phyloP scores from a whole-genome alignment of 2,888 invertebrate genomes.

The Plebejus melissa region DNA sequence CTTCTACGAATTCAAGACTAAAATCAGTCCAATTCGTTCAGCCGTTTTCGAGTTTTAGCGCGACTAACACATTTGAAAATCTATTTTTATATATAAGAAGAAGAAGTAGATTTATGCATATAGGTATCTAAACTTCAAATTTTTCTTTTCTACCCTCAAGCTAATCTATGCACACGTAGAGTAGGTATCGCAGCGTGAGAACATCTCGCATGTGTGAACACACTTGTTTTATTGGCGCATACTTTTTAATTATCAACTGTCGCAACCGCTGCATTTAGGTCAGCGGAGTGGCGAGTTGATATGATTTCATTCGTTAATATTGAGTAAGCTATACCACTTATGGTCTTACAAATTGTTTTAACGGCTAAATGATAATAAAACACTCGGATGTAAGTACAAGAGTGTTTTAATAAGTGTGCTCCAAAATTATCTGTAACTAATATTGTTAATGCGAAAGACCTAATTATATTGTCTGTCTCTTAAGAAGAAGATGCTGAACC shows the following conservation, averaged over 20 bases:
- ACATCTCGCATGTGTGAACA: slow-evolving; percentile 61
- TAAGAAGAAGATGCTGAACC: too few relatives aligned
- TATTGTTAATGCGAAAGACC: too few relatives aligned
- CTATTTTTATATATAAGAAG: too few relatives aligned
- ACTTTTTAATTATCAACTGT: slow-evolving; percentile 58
- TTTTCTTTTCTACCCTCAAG: not conserved
- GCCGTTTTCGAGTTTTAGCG: too few relatives aligned
- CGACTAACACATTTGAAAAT: too few relatives aligned
- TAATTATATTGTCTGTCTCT: too few relatives aligned
- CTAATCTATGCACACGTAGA: slow-evolving; percentile 34
- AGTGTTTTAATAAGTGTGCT: too few relatives aligned
- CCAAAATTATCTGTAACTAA: too few relatives aligned
- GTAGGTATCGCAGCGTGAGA: slow-evolving; percentile 54
- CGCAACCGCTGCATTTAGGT: slow-evolving; percentile 27
- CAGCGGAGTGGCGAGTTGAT: slow-evolving; percentile 15
- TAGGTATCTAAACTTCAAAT: slow-evolving; percentile 27
- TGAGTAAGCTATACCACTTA: slow-evolving; percentile 1
- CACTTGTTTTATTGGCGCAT: slow-evolving; percentile 66
- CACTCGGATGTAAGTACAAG: not conserved
- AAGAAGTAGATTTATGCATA: not conserved
- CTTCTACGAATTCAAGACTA: too few relatives aligned
- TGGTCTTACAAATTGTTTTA: not conserved
- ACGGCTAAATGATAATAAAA: not conserved
- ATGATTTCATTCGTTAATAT: slow-evolving; percentile 18
- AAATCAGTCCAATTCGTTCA: too few relatives aligned